phyloP scores from a whole-genome alignment of 2,113 vertebrate species.

The Rhinogobius similis region DNA sequence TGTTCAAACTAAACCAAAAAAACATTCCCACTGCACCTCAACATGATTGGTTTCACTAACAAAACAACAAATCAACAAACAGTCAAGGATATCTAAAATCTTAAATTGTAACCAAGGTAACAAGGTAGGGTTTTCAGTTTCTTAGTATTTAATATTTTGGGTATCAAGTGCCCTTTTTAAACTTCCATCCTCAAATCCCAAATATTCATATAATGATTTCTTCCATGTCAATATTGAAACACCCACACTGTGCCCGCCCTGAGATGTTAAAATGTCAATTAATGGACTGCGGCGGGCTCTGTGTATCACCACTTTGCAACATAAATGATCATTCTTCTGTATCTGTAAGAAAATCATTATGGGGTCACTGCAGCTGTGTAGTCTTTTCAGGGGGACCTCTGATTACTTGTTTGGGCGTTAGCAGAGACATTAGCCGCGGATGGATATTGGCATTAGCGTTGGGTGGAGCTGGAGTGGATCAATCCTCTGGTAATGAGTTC shows the following conservation, averaged over 20 bases:
- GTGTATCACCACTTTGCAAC: constrained; percentile 13
- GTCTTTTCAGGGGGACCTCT: constrained; percentile 29
- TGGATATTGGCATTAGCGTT: constrained; percentile 51
- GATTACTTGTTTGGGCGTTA: constrained; percentile 55
- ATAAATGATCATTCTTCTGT: constrained; percentile 46
- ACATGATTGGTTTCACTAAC: no score
- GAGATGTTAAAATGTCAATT: constrained; percentile 19
- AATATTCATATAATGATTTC: background rate
- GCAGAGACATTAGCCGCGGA: constrained; percentile 54
- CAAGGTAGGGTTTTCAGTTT: no score
- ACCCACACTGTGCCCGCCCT: background rate
- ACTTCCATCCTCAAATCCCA: background rate
- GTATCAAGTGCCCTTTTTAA: no score
- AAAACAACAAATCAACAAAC: no score
- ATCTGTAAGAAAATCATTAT: constrained; percentile 58
- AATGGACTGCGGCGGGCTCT: constrained; percentile 8
- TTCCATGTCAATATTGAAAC: background rate
- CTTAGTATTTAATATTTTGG: no score
- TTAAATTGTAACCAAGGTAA: no score
- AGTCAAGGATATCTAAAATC: no score
- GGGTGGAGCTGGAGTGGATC: constrained; percentile 45
- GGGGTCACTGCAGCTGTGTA: constrained; percentile 15
- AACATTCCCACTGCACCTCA: no score
- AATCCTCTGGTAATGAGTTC: constrained; percentile 59
- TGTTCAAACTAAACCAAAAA: no score